These are phyloP conservation scores for Macropodus opercularis DNA, from an alignment of 2,797 vertebrate species.

Conservation along the genomic window DNA sequence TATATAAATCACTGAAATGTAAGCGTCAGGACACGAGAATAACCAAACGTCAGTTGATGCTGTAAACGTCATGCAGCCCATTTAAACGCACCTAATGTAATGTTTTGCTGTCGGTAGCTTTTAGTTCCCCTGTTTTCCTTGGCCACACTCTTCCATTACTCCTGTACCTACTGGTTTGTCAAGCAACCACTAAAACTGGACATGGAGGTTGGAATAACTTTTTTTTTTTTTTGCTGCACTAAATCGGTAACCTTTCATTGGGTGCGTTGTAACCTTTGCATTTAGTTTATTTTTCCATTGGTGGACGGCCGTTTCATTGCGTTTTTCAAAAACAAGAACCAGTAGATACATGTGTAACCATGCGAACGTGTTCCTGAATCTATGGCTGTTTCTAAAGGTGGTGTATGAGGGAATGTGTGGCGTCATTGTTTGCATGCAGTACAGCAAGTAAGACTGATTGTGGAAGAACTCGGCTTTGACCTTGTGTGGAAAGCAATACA, in stretches of 20 bases:
- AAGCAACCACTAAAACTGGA: slow-evolving; percentile 80
- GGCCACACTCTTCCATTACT: slow-evolving; percentile 70
- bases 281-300: slow-evolving; percentile 18
- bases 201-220: slow-evolving; percentile 69
- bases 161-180: slow-evolving; percentile 84
- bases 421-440: slow-evolving; percentile 8
- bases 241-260: slow-evolving; percentile 20
- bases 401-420: neutral
- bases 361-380: too few relatives aligned
- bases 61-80: slow-evolving; percentile 49
- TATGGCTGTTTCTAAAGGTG: neutral
- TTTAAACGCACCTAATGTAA: slow-evolving; percentile 69
- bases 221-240: slow-evolving; percentile 23
- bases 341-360: slow-evolving; percentile 81
- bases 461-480: slow-evolving; percentile 34
- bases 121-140: too few relatives aligned
- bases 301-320: slow-evolving; percentile 33
- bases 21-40: neutral
- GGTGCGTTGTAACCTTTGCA: slow-evolving; percentile 6
- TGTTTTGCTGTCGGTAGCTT: slow-evolving; percentile 32
- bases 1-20: slow-evolving; percentile 6
- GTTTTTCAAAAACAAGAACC: slow-evolving; percentile 69
- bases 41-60: slow-evolving; percentile 5
- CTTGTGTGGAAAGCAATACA: slow-evolving; percentile 38
- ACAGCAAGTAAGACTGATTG: slow-evolving; percentile 16